Evolutionary conservation across 2,113 vertebrate genomes (phyloP), one percentile per base, ranked within the genome.

Genomic region (Sceloporus undulatus): DNA sequence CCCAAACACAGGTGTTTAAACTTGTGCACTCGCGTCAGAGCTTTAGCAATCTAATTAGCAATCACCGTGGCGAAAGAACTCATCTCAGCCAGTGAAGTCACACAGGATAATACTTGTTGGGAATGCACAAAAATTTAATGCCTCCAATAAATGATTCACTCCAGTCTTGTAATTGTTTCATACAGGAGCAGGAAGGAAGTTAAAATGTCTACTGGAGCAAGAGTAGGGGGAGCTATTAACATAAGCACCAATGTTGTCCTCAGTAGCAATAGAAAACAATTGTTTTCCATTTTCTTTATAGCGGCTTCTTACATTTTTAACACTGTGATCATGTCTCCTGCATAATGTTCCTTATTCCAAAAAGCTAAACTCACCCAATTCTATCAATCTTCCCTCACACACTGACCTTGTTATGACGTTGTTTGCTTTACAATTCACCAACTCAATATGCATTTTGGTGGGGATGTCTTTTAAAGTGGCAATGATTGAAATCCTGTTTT

Each of bases 61-160:
- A 83, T 93, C 88, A 92, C 54, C 79, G 84, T 88, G 88, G 84
- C 85, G 65, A 86, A 90, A 93, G 81, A 88, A 92, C 82, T 59
- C 75, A 87, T 91, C 88, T 56, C 85, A 93, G 93, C 86, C 84
- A 91, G 77, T 48, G 94, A 95, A 91, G 16, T 87, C 86, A 78
- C 29, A 73, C 68, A 92, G 87, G 0, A 0, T 48, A 86, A 68
- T 48, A 19, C 23, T 92, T 91, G 84, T 82, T 84, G 84, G 82
- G 91, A 86, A 91, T 59, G 68, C 29, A 21, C 91, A 89, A 83
- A 90, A 93, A 93, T 89, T 93, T 96, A 94, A 92, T n/a, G 88
- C 92, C 83, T 81, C 86, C 19, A 85, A 86, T 92, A 93, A 96
- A 93, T 85, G 86, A 92, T 96, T 95, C 95, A 94, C 94, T 95